phyloP scores from a whole-genome alignment of 2,797 vertebrate species.

The Xerus rutilus region DNA sequence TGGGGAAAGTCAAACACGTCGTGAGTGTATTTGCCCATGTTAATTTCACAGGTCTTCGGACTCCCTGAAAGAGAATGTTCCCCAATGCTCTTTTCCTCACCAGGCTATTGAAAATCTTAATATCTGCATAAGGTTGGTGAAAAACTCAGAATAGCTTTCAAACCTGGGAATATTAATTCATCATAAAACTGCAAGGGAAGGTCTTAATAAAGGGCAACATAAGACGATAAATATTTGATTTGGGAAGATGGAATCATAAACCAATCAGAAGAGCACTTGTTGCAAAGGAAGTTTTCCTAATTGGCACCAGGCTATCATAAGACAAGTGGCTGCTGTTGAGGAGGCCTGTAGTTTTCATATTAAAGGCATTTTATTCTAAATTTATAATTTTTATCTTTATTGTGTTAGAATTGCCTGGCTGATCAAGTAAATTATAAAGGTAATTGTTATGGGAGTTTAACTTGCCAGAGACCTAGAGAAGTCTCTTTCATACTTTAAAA shows the following conservation, averaged over 20 bases:
- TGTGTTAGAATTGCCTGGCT: constrained; percentile 64
- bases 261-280: constrained; percentile 54
- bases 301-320: constrained; percentile 53
- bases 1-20: not conserved
- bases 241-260: constrained; percentile 72
- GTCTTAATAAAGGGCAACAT: constrained; percentile 65
- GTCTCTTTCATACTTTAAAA: constrained; percentile 71
- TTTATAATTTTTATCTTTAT: constrained; percentile 48
- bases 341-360: not conserved
- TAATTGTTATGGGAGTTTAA: constrained; percentile 73
- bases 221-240: constrained; percentile 76
- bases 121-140: constrained; percentile 25
- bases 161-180: constrained; percentile 72
- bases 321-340: constrained; percentile 19
- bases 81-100: not conserved
- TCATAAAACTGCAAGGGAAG: constrained; percentile 71
- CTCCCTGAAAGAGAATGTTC: not conserved
- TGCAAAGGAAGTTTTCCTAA: constrained; percentile 63
- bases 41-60: not conserved
- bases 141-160: constrained; percentile 61
- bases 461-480: constrained; percentile 65
- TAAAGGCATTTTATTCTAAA: constrained; percentile 55
- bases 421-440: constrained; percentile 64
- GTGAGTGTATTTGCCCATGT: not conserved
- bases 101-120: constrained; percentile 64